Evolutionary conservation across 2,888 invertebrate species (phyloP).

Genomic region (Trachelus stipa): DNA sequence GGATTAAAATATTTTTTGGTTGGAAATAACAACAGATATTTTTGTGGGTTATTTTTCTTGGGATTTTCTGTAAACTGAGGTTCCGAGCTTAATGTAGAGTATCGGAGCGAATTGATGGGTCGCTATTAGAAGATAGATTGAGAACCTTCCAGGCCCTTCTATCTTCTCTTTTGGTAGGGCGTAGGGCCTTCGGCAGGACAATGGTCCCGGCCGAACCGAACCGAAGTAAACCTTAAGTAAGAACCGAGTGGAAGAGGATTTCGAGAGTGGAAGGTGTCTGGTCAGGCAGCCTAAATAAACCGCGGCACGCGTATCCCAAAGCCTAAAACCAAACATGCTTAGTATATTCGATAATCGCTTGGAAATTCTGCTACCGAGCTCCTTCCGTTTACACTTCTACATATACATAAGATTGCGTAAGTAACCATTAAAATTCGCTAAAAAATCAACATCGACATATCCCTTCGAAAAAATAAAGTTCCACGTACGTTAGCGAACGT

Average conservation of each 20-base stretch:
- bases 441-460: not conserved
- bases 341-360: conserved; percentile 6
- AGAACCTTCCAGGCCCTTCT: conserved; percentile 25
- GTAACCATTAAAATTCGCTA: not conserved
- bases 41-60: not conserved
- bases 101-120: not conserved
- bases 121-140: not conserved
- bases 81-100: not conserved
- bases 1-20: not conserved
- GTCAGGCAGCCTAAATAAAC: conserved; percentile 42
- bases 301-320: conserved; percentile 41
- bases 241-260: conserved; percentile 14
- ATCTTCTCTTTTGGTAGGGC: conserved; percentile 32
- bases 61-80: conserved; percentile 3
- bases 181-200: conserved; percentile 39
- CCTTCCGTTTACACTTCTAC: not conserved
- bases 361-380: not conserved
- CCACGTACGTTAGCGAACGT: not conserved
- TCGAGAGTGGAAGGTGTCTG: conserved; percentile 34
- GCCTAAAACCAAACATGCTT: conserved; percentile 25
- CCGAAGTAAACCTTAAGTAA: conserved; percentile 30
- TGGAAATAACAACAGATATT: not conserved
- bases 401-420: not conserved
- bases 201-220: conserved; percentile 36
- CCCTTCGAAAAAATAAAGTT: not conserved